Base-by-base conservation (phyloP, 2,797 vertebrate species). In the Takifugu ocellatus region DNA sequence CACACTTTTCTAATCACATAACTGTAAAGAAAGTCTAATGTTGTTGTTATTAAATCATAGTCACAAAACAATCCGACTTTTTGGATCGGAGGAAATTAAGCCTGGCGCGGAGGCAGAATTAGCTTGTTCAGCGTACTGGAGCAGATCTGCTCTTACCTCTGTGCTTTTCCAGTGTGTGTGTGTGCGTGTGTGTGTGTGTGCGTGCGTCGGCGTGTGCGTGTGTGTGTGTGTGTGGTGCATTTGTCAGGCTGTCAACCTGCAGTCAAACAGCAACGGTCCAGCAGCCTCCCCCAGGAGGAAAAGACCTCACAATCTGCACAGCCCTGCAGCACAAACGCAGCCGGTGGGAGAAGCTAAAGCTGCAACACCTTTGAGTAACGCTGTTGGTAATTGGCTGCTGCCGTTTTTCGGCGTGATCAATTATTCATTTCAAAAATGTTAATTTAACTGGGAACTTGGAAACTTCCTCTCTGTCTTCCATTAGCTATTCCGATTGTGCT, bases 341-440 rank as follows among this genome's bases (percentile, higher is more conserved):
- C 5, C n/a, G 48, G n/a, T 12, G 49, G 36, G 27, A 11, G 63
- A 61, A 36, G 62, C 49, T 8, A 25, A 24, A 51, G 31, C 57
- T 61, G 52, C 5, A n/a, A 63, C 42, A 61, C 46, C 64, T 53
- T 21, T 39, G 64, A 66, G 52, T 75, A 56, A 73, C 67, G 73
- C 63, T 56, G 45, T 33, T 60, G 63, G 49, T 83, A 75, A 88
- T 72, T 46, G 60, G 72, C 68, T 67, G 65, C 64, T 63, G 74
- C 70, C 76, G 66, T 81, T 65, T 85, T 89, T 84, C 48, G 17
- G 53, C 50, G 60, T 49, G 56, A 69, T 83, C 50, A 78, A 87
- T 84, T 67, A 87, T 86, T 85, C 61, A 87, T 84, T 66, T 68
- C 61, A 66, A 81, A 81, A 79, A 80, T 78, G 77, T 79, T 81